A percentile compares a stretch with the other conserved stretches of the same genome.
phyloP scores from a whole-genome alignment of 2,797 vertebrate genomes.

The Simalia tracyae region DNA sequence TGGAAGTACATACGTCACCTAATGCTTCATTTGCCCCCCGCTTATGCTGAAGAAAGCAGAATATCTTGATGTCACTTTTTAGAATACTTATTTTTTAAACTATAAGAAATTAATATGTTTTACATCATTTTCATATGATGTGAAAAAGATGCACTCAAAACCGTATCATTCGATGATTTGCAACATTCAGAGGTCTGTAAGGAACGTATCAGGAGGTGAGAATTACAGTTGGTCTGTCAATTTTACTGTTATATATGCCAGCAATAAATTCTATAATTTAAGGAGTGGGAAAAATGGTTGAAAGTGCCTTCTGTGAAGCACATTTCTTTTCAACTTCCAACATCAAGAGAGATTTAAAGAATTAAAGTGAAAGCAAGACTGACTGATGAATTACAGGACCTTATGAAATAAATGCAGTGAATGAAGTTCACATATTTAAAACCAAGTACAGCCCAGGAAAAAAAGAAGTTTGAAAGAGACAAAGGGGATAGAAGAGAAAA shows the following conservation, averaged over 20 bases:
- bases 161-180: neutral
- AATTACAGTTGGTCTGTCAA: constrained; percentile 11
- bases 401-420: neutral
- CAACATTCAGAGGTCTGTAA: neutral
- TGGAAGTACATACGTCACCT: neutral
- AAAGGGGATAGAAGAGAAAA: neutral
- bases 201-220: neutral
- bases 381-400: constrained; percentile 21
- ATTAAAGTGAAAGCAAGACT: constrained; percentile 16
- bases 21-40: neutral
- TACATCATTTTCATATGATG: neutral
- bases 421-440: neutral
- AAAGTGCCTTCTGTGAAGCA: neutral
- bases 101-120: neutral
- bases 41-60: neutral
- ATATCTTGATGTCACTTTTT: neutral
- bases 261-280: constrained; percentile 5
- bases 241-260: neutral
- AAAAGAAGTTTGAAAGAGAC: neutral
- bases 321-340: constrained; percentile 26
- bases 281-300: neutral
- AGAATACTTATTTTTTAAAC: neutral
- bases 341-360: constrained; percentile 18
- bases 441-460: neutral
- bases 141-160: neutral